Percentiles rank a stretch among this genome's conserved stretches.
phyloP scores from a whole-genome alignment of 1,140 invertebrate species.

The Theocolax elegans region DNA sequence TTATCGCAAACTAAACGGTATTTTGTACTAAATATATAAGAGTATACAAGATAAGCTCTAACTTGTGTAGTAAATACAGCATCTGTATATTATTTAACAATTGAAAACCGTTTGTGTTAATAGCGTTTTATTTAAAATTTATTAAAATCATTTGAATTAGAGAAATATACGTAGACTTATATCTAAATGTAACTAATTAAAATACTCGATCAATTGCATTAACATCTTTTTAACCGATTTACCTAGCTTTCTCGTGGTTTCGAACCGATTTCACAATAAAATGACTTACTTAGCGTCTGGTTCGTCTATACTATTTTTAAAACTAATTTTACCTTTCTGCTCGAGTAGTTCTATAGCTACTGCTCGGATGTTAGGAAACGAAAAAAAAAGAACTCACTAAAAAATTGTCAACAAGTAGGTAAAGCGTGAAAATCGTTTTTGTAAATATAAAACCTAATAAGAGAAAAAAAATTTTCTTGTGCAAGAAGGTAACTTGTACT shows the following conservation, averaged over 20 bases:
- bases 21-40: too few species aligned
- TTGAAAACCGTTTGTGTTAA: too few species aligned
- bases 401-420: background rate
- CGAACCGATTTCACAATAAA: background rate
- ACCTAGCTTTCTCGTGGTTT: background rate
- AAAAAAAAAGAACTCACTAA: background rate
- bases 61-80: too few species aligned
- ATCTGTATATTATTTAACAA: too few species aligned
- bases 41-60: too few species aligned
- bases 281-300: background rate
- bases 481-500: background rate
- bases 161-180: too few species aligned
- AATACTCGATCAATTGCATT: too few species aligned
- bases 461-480: background rate
- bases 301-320: background rate
- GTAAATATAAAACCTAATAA: background rate
- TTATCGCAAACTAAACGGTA: too few species aligned
- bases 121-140: too few species aligned
- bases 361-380: too few species aligned
- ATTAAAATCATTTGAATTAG: too few species aligned
- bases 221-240: background rate
- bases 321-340: background rate
- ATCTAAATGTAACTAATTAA: too few species aligned
- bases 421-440: conserved; percentile 2
- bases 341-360: background rate